A percentile compares a stretch with the other conserved stretches of the same genome.
phyloP scores from a whole-genome alignment of 2,113 vertebrate species.

The Octodon degus region DNA sequence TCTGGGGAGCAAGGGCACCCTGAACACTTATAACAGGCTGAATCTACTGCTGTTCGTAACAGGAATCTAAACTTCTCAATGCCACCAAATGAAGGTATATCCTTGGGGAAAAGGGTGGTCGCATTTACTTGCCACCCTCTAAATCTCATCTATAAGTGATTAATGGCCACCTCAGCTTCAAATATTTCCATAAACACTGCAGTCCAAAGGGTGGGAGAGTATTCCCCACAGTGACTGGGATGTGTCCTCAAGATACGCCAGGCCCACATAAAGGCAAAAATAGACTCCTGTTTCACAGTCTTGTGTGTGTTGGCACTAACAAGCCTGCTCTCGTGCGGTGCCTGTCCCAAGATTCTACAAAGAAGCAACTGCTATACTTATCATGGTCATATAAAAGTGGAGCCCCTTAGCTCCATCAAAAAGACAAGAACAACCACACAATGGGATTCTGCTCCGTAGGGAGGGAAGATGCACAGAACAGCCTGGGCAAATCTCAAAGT shows the following conservation, averaged over 20 bases:
- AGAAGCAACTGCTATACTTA: fast-evolving
- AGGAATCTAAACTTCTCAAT: neutral
- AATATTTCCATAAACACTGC: neutral
- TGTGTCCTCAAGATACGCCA: neutral
- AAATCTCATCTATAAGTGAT: neutral
- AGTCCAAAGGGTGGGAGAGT: neutral
- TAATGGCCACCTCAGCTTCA: fast-evolving
- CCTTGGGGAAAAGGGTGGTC: neutral
- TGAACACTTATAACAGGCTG: neutral
- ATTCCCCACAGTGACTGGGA: neutral
- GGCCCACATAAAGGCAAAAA: neutral
- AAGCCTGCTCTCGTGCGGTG: neutral
- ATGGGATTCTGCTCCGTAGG: neutral
- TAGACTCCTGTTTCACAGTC: neutral
- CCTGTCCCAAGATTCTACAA: neutral
- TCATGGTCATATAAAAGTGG: neutral
- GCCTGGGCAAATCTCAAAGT: neutral
- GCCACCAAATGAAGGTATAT: fast-evolving
- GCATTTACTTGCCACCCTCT: neutral
- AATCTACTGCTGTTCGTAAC: neutral
- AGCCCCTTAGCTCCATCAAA: neutral
- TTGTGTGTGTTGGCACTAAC: neutral
- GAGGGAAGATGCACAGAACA: neutral
- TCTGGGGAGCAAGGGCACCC: neutral
- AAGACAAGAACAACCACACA: neutral